phyloP scores from a whole-genome alignment of 37 sponge, comb jelly and placozoan genomes.

The Spongilla lacustris region DNA sequence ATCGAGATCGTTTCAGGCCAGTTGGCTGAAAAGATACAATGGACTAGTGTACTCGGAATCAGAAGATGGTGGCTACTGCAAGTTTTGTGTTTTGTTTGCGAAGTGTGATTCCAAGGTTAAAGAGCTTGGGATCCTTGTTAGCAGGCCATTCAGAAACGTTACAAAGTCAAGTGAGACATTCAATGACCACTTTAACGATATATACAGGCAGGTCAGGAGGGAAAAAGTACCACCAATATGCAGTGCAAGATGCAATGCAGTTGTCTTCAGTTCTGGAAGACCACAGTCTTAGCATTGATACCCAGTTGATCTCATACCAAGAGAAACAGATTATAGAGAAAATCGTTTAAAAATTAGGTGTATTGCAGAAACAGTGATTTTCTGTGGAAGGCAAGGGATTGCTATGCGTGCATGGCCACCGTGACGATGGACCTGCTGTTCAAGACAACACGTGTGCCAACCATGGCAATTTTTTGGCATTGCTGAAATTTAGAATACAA shows the following conservation, averaged over 20 bases:
- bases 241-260: conserved; percentile 9
- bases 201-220: not conserved
- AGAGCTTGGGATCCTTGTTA: conserved; percentile 37
- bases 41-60: conserved; percentile 35
- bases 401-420: conserved; percentile 60
- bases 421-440: conserved; percentile 41
- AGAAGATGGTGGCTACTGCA: conserved; percentile 68
- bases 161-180: conserved; percentile 35
- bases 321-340: conserved; percentile 17
- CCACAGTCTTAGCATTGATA: conserved; percentile 27
- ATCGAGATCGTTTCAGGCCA: conserved; percentile 49
- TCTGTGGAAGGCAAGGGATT: conserved; percentile 58
- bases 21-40: conserved; percentile 35
- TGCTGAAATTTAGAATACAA: conserved; percentile 60
- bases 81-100: conserved; percentile 62
- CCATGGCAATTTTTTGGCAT: conserved; percentile 68
- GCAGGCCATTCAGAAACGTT: conserved; percentile 41
- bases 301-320: conserved; percentile 28
- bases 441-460: conserved; percentile 22
- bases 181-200: conserved; percentile 8
- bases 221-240: conserved; percentile 48
- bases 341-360: conserved; percentile 50
- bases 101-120: not conserved
- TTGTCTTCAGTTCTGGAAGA: not conserved
- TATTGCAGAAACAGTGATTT: conserved; percentile 61